Base-by-base conservation (phyloP, 92 coral and sea anemone genomes). In the Actinernus sp. region DNA sequence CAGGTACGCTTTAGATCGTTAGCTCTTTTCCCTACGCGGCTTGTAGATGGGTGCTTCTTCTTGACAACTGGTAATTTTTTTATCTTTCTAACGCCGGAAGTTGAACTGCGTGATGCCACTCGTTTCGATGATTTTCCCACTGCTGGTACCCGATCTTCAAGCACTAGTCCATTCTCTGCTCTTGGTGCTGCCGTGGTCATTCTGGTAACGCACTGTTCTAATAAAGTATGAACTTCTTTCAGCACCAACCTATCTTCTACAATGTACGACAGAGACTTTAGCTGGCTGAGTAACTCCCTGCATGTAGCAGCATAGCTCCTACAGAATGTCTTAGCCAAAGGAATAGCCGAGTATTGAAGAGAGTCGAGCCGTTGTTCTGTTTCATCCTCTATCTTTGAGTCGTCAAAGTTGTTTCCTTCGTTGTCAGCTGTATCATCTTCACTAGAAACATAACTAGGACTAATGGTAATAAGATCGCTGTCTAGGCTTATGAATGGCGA, bases 401-500 rank as follows among this genome's bases (percentile, higher is more conserved):
- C 22, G 30, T 24, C 54, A 22, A 4, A 24, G 1, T 17, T 39
- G 54, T 14, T 20, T 37, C 12, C 61, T 46, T 36, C 12, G 10
- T 7, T 5, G 8, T 45, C 11, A 6, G 10, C 22, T 8, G 52
- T n/a, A n/a, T n/a, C n/a, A n/a, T n/a, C n/a, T n/a, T n/a, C n/a
- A n/a, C n/a, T n/a, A n/a, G n/a, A n/a, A n/a, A n/a, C n/a, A n/a
- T n/a, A n/a, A n/a, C n/a, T n/a, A n/a, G n/a, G n/a, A n/a, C n/a
- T n/a, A n/a, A n/a, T n/a, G n/a, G n/a, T n/a, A n/a, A 76, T 61
- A 21, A 76, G 61, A 4, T 76, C 58, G 24, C 38, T 21, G 32
- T 80, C 81, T 3, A 80, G 68, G 36, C 21, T 32, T 33, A 81
- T 29, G 59, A 50, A 32, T 31, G 82, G 76, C 24, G 88, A 72